Conservation (phyloP, 1,140 invertebrate genomes). For the Armadillidium nasatum region DNA sequence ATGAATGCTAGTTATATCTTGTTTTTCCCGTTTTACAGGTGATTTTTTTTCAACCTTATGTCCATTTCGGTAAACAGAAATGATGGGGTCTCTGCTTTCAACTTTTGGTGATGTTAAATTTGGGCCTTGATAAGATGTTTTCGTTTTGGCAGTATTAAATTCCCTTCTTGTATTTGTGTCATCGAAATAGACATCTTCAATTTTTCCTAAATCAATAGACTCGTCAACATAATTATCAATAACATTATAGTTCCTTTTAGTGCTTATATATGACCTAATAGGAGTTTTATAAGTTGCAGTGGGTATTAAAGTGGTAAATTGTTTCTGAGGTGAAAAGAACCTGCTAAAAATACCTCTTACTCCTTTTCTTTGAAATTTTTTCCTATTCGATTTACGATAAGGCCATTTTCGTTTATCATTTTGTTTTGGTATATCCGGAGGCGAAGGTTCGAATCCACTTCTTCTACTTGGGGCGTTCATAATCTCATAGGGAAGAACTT, state of each 20-base stretch:
- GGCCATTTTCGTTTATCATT: neutral
- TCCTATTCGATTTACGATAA: neutral
- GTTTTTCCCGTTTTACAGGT: neutral
- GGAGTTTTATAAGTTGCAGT: too few relatives aligned
- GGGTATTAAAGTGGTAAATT: neutral
- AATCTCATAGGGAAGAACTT: neutral
- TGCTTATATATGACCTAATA: too few relatives aligned
- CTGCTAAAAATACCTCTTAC: neutral
- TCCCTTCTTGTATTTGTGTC: neutral
- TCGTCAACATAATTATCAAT: neutral
- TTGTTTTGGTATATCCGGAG: neutral
- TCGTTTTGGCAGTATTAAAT: neutral
- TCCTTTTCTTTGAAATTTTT: neutral
- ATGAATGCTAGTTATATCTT: neutral
- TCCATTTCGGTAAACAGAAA: neutral
- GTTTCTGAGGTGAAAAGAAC: neutral
- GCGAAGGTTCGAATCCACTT: neutral
- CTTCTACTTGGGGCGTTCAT: neutral
- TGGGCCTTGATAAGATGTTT: too few relatives aligned
- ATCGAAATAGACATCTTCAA: neutral
- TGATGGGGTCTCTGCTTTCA: neutral
- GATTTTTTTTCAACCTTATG: neutral
- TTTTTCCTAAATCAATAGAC: neutral
- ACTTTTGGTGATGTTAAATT: neutral
- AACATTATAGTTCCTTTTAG: too few relatives aligned